These are phyloP conservation scores for Lemur catta DNA, from an alignment of 2,797 vertebrate species.

Conservation along the genomic window DNA sequence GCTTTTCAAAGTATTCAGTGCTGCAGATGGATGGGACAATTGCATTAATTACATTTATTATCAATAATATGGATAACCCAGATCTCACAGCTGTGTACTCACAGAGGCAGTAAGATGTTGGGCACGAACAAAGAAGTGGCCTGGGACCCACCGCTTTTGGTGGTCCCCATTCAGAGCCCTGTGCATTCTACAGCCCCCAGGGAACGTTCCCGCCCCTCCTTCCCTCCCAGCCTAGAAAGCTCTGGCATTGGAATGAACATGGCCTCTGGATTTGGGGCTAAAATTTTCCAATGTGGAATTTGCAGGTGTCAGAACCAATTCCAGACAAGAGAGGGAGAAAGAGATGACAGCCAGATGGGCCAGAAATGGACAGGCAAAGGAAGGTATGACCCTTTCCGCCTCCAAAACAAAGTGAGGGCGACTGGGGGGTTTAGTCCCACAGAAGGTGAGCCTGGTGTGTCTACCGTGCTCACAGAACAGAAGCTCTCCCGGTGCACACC, in stretches of 20 bases:
- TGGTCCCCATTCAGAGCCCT: background rate
- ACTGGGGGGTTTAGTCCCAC: background rate
- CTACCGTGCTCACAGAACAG: background rate
- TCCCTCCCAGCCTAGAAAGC: background rate
- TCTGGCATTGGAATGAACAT: background rate
- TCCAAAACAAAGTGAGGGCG: background rate
- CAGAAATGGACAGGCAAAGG: background rate
- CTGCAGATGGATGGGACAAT: background rate
- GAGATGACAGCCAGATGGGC: background rate
- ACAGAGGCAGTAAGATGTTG: background rate
- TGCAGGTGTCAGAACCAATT: background rate
- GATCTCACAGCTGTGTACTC: background rate
- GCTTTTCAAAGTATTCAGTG: background rate
- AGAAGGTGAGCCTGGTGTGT: background rate
- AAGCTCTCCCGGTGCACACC: background rate
- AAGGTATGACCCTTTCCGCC: background rate
- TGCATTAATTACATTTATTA: background rate
- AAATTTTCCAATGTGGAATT: background rate
- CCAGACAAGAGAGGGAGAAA: background rate
- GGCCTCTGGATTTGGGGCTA: background rate
- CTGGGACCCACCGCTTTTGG: background rate
- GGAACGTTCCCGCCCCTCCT: background rate
- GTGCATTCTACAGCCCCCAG: background rate
- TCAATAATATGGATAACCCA: background rate
- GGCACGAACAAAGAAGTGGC: background rate